Conservation (phyloP, 1,140 invertebrate genomes). For the Drosophila aff. region DNA sequence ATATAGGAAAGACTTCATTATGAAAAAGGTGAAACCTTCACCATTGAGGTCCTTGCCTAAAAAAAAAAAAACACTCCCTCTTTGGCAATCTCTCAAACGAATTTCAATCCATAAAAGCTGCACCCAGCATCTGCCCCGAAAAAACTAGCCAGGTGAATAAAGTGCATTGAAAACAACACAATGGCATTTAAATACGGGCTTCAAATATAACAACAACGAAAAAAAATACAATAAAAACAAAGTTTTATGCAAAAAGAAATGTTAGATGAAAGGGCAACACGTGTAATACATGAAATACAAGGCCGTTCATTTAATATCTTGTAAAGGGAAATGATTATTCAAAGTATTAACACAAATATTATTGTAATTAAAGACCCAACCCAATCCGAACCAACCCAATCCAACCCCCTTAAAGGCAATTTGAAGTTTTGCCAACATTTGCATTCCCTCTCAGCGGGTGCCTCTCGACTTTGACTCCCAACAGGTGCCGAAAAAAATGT, state of each 20-base stretch:
- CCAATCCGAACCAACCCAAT: not conserved
- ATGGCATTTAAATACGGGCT: constrained; percentile 10
- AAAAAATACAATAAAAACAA: not conserved
- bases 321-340: constrained; percentile 8
- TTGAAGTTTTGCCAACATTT: constrained; percentile 19
- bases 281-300: constrained; percentile 1
- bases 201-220: not conserved
- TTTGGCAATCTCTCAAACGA: constrained; percentile 1
- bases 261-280: constrained; percentile 5
- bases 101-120: constrained; percentile 5
- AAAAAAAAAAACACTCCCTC: constrained; percentile 6
- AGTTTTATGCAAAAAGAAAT: constrained; percentile 2
- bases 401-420: constrained; percentile 11
- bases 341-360: constrained; percentile 5
- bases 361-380: constrained; percentile 29
- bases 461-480: constrained; percentile 12
- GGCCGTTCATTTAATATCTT: constrained; percentile 11
- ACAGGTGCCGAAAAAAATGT: constrained; percentile 29
- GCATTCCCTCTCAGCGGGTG: constrained; percentile 25
- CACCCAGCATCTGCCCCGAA: constrained; percentile 3
- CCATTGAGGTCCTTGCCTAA: not conserved
- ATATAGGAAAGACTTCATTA: not conserved
- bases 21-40: constrained; percentile 10
- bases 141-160: constrained; percentile 14
- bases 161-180: constrained; percentile 14